Percentiles rank a stretch among this genome's conserved stretches.
phyloP scores from a whole-genome alignment of 2,888 invertebrate genomes.

The Melanostoma mellinum region DNA sequence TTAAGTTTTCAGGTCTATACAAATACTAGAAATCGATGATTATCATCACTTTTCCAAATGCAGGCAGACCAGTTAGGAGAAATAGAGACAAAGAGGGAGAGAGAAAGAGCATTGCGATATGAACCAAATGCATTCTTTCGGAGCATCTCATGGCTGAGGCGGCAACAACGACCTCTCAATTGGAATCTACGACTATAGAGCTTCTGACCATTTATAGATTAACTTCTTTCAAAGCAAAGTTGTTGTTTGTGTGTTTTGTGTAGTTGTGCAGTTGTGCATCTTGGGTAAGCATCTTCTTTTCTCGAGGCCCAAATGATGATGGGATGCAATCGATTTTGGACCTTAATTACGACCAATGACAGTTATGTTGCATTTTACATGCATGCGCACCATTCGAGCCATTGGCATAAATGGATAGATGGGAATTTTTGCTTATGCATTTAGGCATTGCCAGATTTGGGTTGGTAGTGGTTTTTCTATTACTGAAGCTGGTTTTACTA shows the following conservation, averaged over 20 bases:
- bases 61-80: neutral
- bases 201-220: constrained; percentile 71
- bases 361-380: constrained; percentile 72
- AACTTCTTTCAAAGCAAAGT: constrained; percentile 36
- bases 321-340: constrained; percentile 73
- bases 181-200: constrained; percentile 69
- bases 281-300: constrained; percentile 49
- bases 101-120: constrained; percentile 1
- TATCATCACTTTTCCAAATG: constrained; percentile 52
- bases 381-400: constrained; percentile 53
- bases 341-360: constrained; percentile 71
- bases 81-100: neutral
- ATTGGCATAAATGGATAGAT: constrained; percentile 64
- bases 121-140: constrained; percentile 70
- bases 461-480: neutral
- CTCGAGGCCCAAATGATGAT: constrained; percentile 61
- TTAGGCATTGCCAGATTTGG: constrained; percentile 58
- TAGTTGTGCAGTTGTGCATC: constrained; percentile 29
- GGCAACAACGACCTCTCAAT: constrained; percentile 67
- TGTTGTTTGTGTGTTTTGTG: constrained; percentile 12
- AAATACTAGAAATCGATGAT: constrained; percentile 61
- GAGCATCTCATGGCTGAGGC: constrained; percentile 23
- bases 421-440: constrained; percentile 38
- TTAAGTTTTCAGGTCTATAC: constrained; percentile 51
- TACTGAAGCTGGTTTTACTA: constrained; percentile 1